A percentile compares a stretch with the other conserved stretches of the same genome.
Evolutionary conservation across 2,888 invertebrate genomes (phyloP).

Genomic region (Trissoscelio sp.): DNA sequence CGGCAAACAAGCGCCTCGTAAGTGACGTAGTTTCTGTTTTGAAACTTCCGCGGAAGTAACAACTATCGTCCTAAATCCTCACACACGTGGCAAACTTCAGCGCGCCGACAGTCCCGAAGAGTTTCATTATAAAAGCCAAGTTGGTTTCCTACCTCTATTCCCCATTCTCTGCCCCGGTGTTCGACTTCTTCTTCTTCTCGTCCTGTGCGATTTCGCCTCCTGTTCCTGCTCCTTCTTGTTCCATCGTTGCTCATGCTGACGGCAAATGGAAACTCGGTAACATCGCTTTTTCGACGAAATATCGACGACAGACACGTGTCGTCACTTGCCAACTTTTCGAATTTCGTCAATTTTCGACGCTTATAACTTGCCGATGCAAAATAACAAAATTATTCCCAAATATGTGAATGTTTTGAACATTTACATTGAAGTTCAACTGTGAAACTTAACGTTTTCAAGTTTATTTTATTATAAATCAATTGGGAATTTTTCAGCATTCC

Average conservation of each 20-base stretch:
- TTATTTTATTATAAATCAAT: too few species aligned
- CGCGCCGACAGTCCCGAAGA: slow-evolving; percentile 67
- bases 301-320: slow-evolving; percentile 64
- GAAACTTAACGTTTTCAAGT: too few species aligned
- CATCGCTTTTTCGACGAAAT: slow-evolving; percentile 57
- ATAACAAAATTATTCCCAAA: slow-evolving; percentile 33
- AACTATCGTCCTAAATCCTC: slow-evolving; percentile 77
- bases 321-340: slow-evolving; percentile 62
- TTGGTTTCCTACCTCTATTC: slow-evolving; percentile 66
- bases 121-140: slow-evolving; percentile 75
- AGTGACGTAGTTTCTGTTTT: slow-evolving; percentile 69
- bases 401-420: too few species aligned
- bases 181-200: slow-evolving; percentile 56
- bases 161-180: slow-evolving; percentile 43
- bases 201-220: slow-evolving; percentile 35
- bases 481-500: too few species aligned
- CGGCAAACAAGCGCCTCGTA: slow-evolving; percentile 71
- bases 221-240: slow-evolving; percentile 28
- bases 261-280: slow-evolving; percentile 57
- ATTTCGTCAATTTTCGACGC: slow-evolving; percentile 47
- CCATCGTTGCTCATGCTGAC: too few species aligned
- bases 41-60: slow-evolving; percentile 73
- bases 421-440: too few species aligned
- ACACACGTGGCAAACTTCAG: slow-evolving; percentile 70
- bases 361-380: slow-evolving; percentile 36